These are phyloP conservation scores for Paralichthys olivaceus DNA, from an alignment of 2,113 vertebrate genomes.

Conservation along the genomic window DNA sequence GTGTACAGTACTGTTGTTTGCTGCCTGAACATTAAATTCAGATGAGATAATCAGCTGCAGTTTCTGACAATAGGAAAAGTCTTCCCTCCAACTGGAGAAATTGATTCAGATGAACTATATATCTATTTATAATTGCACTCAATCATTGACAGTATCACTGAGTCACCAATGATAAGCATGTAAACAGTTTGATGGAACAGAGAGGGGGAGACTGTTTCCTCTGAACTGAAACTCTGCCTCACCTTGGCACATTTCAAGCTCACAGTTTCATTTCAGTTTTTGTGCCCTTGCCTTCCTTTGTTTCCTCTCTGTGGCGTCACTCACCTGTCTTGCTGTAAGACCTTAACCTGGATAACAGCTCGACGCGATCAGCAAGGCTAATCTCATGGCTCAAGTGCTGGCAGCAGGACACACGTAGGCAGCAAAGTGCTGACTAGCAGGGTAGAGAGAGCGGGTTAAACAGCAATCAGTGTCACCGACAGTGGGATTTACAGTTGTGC, in stretches of 20 bases:
- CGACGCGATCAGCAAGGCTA: slow-evolving; percentile 69
- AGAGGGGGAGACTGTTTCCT: slow-evolving; percentile 5
- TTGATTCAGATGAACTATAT: background rate
- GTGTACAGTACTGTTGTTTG: too few species aligned
- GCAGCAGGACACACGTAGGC: slow-evolving; percentile 49
- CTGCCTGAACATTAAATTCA: background rate
- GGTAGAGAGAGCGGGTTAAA: slow-evolving; percentile 51
- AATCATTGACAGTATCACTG: background rate
- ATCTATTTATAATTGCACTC: background rate
- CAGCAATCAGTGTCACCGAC: slow-evolving; percentile 56
- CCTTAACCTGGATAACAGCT: slow-evolving; percentile 74
- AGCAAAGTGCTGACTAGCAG: slow-evolving; percentile 66
- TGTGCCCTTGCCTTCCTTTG: slow-evolving; percentile 14
- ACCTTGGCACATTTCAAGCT: background rate
- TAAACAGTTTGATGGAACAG: slow-evolving; percentile 13
- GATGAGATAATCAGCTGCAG: background rate
- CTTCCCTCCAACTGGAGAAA: background rate
- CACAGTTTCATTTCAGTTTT: background rate
- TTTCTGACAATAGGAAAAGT: background rate
- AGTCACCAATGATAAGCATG: background rate
- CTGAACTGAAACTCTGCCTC: background rate
- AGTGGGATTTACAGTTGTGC: slow-evolving; percentile 36
- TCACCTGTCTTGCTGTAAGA: slow-evolving; percentile 64
- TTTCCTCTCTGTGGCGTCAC: slow-evolving; percentile 28
- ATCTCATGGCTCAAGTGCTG: slow-evolving; percentile 76